Conservation (phyloP, 2,888 invertebrate genomes). For the Brenthis ino region DNA sequence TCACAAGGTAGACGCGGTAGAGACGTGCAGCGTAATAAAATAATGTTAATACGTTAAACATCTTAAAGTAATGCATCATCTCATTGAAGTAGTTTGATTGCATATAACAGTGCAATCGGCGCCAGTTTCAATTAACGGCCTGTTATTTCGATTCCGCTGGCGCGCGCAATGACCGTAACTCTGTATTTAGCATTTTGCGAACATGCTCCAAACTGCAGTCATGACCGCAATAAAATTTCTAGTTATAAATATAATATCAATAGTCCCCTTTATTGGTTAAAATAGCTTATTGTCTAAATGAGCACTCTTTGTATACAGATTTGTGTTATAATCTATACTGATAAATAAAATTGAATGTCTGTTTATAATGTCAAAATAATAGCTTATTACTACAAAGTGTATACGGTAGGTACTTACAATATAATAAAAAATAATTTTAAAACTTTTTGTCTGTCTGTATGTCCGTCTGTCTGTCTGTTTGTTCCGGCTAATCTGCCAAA, state of each 20-base stretch:
- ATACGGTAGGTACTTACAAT: no score
- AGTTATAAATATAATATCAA: constrained; percentile 23
- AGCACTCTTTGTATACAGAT: no score
- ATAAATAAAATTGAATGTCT: no score
- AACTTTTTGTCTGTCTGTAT: no score
- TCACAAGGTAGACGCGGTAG: constrained; percentile 28
- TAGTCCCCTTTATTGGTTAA: no score
- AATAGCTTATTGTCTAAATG: no score
- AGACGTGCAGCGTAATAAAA: constrained; percentile 32
- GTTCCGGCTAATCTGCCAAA: no score
- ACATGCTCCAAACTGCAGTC: constrained; percentile 59
- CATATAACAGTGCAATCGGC: constrained; percentile 55
- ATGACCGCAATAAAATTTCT: constrained; percentile 60
- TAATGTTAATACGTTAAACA: constrained; percentile 32
- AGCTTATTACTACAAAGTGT: no score
- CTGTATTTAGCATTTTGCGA: constrained; percentile 68
- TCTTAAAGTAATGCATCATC: constrained; percentile 46
- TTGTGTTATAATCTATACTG: no score
- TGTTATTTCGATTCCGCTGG: constrained; percentile 67
- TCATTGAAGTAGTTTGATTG: constrained; percentile 58
- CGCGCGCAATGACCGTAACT: constrained; percentile 74
- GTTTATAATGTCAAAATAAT: no score
- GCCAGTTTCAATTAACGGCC: constrained; percentile 68
- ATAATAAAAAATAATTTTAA: no score
- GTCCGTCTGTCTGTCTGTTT: no score